These are phyloP conservation scores for Liasis olivaceus DNA, from an alignment of 2,797 vertebrate genomes.

Conservation along the genomic window DNA sequence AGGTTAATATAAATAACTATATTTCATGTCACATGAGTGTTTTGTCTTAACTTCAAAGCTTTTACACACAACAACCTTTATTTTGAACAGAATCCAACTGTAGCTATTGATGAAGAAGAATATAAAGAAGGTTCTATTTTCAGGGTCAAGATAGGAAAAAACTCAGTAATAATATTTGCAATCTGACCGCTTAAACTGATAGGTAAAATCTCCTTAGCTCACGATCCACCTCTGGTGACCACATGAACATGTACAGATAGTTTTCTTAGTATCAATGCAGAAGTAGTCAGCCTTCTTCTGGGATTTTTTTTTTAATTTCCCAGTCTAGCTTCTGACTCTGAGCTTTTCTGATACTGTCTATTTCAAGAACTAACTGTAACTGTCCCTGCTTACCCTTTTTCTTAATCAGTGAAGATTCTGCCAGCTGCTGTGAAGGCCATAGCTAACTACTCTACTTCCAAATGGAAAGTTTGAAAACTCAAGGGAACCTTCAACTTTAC, in stretches of 20 bases:
- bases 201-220: background rate
- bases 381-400: background rate
- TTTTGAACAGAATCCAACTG: constrained; percentile 53
- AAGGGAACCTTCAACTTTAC: background rate
- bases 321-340: background rate
- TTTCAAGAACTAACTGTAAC: background rate
- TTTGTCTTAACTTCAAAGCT: constrained; percentile 69
- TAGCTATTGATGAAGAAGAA: constrained; percentile 61
- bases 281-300: background rate
- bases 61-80: constrained; percentile 59
- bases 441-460: background rate
- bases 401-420: background rate
- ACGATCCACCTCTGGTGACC: background rate
- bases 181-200: background rate
- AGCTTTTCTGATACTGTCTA: background rate
- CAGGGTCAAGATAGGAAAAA: constrained; percentile 55
- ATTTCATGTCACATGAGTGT: constrained; percentile 59
- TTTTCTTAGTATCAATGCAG: background rate
- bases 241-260: background rate
- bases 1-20: constrained; percentile 67
- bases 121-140: constrained; percentile 55
- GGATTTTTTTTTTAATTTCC: background rate
- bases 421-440: background rate
- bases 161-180: background rate
- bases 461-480: background rate